Conservation (phyloP, 2,888 invertebrate species). For the Capitulum mitella region DNA sequence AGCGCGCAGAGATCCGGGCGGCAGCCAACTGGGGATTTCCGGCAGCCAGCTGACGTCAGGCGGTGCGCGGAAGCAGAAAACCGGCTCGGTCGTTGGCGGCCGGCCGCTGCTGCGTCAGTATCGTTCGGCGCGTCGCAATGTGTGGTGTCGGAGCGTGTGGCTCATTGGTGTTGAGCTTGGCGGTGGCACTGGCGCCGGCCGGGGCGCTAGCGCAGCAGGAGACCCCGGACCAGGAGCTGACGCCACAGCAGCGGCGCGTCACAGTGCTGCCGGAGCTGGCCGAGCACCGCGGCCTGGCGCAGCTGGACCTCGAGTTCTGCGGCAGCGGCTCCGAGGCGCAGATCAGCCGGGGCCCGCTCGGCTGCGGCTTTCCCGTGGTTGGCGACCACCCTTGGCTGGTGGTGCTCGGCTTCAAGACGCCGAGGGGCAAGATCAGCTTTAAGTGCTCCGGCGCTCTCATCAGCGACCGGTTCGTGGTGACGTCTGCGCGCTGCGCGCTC, state of each 20-base stretch:
- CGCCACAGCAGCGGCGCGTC: not conserved
- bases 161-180: not conserved
- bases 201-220: not conserved
- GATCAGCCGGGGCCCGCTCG: conserved; percentile 14
- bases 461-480: not conserved
- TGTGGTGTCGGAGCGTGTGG: no score
- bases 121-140: no score
- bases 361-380: conserved; percentile 14
- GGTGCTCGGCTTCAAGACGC: not conserved
- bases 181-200: not conserved
- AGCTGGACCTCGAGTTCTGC: not conserved
- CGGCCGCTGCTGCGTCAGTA: no score
- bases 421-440: not conserved
- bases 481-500: not conserved
- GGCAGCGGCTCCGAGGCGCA: not conserved
- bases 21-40: no score
- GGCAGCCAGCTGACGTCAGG: no score
- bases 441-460: not conserved
- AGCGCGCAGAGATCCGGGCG: no score
- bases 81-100: no score
- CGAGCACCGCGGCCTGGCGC: not conserved
- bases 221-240: not conserved
- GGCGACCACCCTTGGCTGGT: conserved; percentile 24
- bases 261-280: not conserved
- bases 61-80: no score